Conservation (phyloP, 2,888 invertebrate species). For the Lasioglossum zephyrum region DNA sequence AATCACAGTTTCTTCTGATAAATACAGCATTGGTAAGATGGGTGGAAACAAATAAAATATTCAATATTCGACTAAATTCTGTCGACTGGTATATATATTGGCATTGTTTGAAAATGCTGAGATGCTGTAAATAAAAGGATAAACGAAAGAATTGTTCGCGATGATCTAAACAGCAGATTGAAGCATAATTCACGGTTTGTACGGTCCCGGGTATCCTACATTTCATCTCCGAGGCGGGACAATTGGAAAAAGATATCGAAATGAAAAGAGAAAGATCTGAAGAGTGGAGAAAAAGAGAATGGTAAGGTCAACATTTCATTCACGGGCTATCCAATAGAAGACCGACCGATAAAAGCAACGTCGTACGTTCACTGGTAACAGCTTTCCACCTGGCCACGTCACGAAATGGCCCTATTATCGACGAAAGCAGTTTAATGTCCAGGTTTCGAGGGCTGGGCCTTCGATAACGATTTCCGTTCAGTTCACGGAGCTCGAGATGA, state of each 20-base stretch:
- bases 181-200: too few species aligned
- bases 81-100: too few species aligned
- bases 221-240: neutral
- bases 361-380: constrained; percentile 16
- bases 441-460: constrained; percentile 32
- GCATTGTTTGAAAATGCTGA: too few species aligned
- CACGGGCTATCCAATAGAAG: neutral
- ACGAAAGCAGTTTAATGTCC: constrained; percentile 51
- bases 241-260: neutral
- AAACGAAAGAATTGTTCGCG: too few species aligned
- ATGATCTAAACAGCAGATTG: too few species aligned
- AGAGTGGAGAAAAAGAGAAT: neutral
- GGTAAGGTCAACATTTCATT: neutral
- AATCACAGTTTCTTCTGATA: too few species aligned
- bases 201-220: neutral
- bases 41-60: too few species aligned
- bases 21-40: too few species aligned
- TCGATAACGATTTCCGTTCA: constrained; percentile 60
- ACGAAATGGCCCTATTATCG: constrained; percentile 56
- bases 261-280: neutral
- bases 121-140: too few species aligned
- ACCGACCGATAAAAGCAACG: constrained; percentile 9
- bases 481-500: constrained; percentile 41
- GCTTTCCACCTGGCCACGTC: constrained; percentile 56
- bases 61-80: too few species aligned